phyloP scores from a whole-genome alignment of 1,140 invertebrate genomes.

The Hylaeus anthracinus region DNA sequence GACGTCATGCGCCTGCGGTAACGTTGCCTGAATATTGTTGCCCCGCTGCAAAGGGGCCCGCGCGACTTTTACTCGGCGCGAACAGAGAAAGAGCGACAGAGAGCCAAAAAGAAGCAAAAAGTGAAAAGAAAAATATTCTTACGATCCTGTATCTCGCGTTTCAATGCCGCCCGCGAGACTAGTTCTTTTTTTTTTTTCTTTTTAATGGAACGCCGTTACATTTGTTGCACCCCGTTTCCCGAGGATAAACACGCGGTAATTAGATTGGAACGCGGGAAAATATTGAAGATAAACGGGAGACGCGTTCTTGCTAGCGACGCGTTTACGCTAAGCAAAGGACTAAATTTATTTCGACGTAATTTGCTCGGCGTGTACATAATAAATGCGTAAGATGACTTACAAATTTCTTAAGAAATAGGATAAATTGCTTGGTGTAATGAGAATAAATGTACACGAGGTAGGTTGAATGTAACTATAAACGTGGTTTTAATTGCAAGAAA shows the following conservation, averaged over 20 bases:
- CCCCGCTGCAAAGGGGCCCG: constrained; percentile 24
- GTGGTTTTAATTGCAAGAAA: too few relatives aligned
- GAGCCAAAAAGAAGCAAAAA: not conserved
- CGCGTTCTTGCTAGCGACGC: constrained; percentile 1
- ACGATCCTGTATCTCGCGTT: constrained; percentile 22
- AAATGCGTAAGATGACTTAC: too few relatives aligned
- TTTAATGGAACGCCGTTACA: constrained; percentile 33
- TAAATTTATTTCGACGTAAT: too few relatives aligned
- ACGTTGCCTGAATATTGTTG: constrained; percentile 51
- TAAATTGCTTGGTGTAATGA: too few relatives aligned
- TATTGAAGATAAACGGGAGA: constrained; percentile 37
- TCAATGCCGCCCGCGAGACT: constrained; percentile 10
- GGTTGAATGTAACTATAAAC: too few relatives aligned
- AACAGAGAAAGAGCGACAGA: not conserved
- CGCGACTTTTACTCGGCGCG: constrained; percentile 9
- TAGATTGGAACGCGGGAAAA: constrained; percentile 38
- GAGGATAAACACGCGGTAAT: constrained; percentile 40
- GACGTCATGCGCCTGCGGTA: constrained; percentile 48
- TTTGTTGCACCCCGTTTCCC: constrained; percentile 26
- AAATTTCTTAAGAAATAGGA: too few relatives aligned
- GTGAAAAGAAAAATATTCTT: constrained; percentile 8
- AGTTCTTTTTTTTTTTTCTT: not conserved
- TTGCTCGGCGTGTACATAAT: too few relatives aligned
- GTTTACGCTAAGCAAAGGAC: too few relatives aligned
- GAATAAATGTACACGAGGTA: too few relatives aligned